These are phyloP conservation scores for Coelopa pilipes DNA, from an alignment of 2,888 invertebrate species.

Conservation along the genomic window DNA sequence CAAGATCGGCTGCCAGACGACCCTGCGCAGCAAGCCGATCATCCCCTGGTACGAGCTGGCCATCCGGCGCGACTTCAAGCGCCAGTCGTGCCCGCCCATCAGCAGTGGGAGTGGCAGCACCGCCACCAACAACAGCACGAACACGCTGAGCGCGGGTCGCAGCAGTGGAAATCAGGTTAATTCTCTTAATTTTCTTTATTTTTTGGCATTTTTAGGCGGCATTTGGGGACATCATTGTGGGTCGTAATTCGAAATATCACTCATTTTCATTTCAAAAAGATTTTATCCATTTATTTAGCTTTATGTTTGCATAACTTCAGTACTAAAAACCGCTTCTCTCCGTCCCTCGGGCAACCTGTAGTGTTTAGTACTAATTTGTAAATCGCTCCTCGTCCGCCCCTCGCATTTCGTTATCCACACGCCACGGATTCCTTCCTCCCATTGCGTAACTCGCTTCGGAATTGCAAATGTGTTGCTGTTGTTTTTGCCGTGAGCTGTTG, in stretches of 20 bases:
- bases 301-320: not conserved
- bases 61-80: slow-evolving; percentile 76
- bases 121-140: slow-evolving; percentile 51
- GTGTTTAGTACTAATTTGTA: not conserved
- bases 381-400: not conserved
- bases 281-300: not conserved
- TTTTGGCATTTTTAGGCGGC: not conserved
- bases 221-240: not conserved
- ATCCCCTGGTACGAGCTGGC: slow-evolving; percentile 92
- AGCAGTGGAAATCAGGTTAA: slow-evolving; percentile 59
- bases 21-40: slow-evolving; percentile 74
- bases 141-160: slow-evolving; percentile 43
- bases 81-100: slow-evolving; percentile 84
- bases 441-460: slow-evolving; percentile 10
- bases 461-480: slow-evolving; percentile 18
- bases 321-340: too few relatives aligned
- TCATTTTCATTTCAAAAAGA: not conserved
- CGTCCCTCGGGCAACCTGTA: too few relatives aligned
- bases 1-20: slow-evolving; percentile 76
- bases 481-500: slow-evolving; percentile 3
- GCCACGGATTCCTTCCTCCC: not conserved
- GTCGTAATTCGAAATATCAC: not conserved
- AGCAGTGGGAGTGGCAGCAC: slow-evolving; percentile 45
- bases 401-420: not conserved
- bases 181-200: slow-evolving; percentile 5